These are phyloP conservation scores for Lacerta agilis DNA, from an alignment of 2,797 vertebrate genomes.

Conservation along the genomic window DNA sequence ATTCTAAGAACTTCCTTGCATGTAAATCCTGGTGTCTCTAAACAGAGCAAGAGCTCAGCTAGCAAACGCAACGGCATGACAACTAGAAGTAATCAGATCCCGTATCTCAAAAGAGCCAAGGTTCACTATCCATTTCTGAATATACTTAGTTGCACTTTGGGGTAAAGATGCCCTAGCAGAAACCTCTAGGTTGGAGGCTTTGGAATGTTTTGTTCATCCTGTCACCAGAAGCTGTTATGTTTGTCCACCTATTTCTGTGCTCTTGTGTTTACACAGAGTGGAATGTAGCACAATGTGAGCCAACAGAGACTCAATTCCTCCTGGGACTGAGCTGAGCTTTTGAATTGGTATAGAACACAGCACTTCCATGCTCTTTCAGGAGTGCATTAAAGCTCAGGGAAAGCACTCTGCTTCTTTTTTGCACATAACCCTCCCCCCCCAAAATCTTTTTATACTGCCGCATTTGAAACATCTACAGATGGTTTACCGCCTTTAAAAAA, in stretches of 20 bases:
- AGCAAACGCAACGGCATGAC: background rate
- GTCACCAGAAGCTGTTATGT: background rate
- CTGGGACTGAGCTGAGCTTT: conserved; percentile 9
- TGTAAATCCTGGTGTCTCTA: background rate
- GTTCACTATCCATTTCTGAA: background rate
- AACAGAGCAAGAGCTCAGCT: background rate
- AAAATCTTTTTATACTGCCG: background rate
- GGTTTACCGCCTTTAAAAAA: background rate
- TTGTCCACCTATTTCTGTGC: background rate
- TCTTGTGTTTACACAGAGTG: background rate
- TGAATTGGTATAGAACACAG: conserved; percentile 8
- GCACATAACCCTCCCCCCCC: background rate
- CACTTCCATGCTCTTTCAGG: conserved; percentile 3
- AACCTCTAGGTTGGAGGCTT: background rate
- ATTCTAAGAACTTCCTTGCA: background rate
- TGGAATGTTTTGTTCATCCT: conserved; percentile 2
- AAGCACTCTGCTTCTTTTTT: background rate
- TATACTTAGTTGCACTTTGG: background rate
- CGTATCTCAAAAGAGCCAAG: background rate
- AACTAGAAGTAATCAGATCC: background rate
- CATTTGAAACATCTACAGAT: background rate
- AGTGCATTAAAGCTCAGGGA: conserved; percentile 5
- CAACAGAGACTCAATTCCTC: background rate
- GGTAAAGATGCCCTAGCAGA: background rate
- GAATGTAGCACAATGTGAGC: conserved; percentile 7